Percentiles rank a stretch among this genome's conserved stretches.
Evolutionary conservation across 1,140 invertebrate species (phyloP).

Genomic region (Goniozus legneri): DNA sequence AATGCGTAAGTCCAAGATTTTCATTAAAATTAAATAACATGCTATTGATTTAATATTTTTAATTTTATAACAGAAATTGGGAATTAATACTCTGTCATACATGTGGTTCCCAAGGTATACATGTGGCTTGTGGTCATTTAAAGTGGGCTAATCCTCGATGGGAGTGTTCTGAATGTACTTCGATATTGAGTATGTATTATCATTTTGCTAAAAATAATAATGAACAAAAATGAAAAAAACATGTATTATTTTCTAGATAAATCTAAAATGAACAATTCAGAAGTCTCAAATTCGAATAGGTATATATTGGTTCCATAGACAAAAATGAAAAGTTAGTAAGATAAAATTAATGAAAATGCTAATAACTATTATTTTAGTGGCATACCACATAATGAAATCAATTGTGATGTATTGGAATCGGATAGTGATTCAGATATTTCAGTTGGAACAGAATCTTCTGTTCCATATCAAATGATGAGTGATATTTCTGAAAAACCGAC

Average conservation of each 20-base stretch:
- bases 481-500: constrained; percentile 6
- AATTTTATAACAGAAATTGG: constrained; percentile 51
- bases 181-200: constrained; percentile 26
- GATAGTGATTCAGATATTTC: constrained; percentile 37
- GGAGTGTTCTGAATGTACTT: constrained; percentile 44
- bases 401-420: constrained; percentile 9
- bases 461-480: not conserved
- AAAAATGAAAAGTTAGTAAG: too few relatives aligned
- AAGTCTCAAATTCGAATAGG: too few relatives aligned
- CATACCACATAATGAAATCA: too few relatives aligned
- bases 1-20: constrained; percentile 47
- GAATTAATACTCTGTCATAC: constrained; percentile 55
- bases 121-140: constrained; percentile 52
- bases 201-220: too few relatives aligned
- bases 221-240: too few relatives aligned
- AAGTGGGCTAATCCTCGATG: constrained; percentile 40
- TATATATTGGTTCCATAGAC: too few relatives aligned
- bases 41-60: constrained; percentile 9
- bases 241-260: too few relatives aligned
- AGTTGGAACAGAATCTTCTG: constrained; percentile 29
- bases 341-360: too few relatives aligned
- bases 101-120: constrained; percentile 61
- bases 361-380: too few relatives aligned
- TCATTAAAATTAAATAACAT: constrained; percentile 1
- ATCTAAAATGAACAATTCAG: too few relatives aligned